Evolutionary conservation across 1,140 invertebrate genomes (phyloP).

Genomic region (Drosophila trapezifrons): DNA sequence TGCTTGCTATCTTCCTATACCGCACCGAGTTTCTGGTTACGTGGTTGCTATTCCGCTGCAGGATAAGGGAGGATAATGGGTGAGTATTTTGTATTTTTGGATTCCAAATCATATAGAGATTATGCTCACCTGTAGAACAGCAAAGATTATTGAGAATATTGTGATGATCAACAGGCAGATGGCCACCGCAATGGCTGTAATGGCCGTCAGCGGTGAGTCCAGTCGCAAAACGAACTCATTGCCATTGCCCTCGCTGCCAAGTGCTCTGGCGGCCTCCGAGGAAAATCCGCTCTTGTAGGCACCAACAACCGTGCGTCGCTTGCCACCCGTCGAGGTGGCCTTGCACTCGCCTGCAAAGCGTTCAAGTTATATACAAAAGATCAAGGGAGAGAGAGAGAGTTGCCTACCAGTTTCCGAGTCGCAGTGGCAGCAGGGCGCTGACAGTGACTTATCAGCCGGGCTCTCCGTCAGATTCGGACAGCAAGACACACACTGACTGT

Average conservation of each 20-base stretch:
- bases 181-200: slow-evolving; percentile 88
- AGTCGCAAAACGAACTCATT: slow-evolving; percentile 71
- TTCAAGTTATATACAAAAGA: no score
- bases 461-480: slow-evolving; percentile 85
- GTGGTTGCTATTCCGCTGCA: slow-evolving; percentile 69
- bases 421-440: slow-evolving; percentile 56
- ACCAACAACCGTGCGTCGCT: slow-evolving; percentile 88
- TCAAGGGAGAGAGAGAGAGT: no score
- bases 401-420: slow-evolving; percentile 86
- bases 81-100: background rate
- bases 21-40: slow-evolving; percentile 66
- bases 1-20: slow-evolving; percentile 59
- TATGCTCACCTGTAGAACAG: slow-evolving; percentile 88
- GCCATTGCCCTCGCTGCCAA: slow-evolving; percentile 79
- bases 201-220: slow-evolving; percentile 85
- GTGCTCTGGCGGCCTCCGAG: slow-evolving; percentile 55
- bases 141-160: slow-evolving; percentile 88
- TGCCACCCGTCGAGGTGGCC: slow-evolving; percentile 90
- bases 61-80: background rate
- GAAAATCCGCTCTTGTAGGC: slow-evolving; percentile 44
- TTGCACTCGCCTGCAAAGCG: slow-evolving; percentile 88
- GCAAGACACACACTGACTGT: slow-evolving; percentile 90
- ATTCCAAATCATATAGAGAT: no score
- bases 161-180: slow-evolving; percentile 88
- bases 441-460: slow-evolving; percentile 84